These are phyloP conservation scores for Falco columbarius DNA, from an alignment of 2,797 vertebrate genomes.

Conservation along the genomic window DNA sequence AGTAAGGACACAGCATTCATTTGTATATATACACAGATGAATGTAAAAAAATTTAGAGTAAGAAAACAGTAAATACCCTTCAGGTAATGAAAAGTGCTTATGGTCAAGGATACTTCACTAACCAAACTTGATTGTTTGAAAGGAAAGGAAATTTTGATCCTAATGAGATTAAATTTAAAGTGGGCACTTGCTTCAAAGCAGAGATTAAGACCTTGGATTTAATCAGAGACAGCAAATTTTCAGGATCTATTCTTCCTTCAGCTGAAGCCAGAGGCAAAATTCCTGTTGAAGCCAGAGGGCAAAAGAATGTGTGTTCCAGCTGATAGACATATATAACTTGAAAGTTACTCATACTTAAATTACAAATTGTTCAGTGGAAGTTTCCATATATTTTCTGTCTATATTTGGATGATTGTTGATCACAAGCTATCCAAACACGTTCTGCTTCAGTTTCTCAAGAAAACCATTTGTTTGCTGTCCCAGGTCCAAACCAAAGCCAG, in stretches of 20 bases:
- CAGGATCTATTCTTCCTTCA: not conserved
- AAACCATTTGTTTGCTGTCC: not conserved
- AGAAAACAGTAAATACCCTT: not conserved
- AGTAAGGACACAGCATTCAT: not conserved
- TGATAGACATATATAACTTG: not conserved
- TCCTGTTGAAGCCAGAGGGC: not conserved
- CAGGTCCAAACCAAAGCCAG: not conserved
- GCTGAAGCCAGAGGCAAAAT: not conserved
- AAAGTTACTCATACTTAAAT: not conserved
- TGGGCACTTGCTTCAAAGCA: not conserved
- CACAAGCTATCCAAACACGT: not conserved
- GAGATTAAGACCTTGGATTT: conserved; percentile 7
- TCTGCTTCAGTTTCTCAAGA: not conserved
- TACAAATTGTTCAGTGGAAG: not conserved
- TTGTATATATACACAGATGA: not conserved
- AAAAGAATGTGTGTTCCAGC: not conserved
- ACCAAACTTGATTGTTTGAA: conserved; percentile 25
- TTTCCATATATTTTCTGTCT: not conserved
- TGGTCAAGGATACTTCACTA: not conserved
- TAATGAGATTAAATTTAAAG: conserved; percentile 38
- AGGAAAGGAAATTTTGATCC: conserved; percentile 31
- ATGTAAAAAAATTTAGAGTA: not conserved
- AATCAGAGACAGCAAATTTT: not conserved
- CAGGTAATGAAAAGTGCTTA: not conserved
- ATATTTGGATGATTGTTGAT: not conserved